Percentiles rank a stretch among this genome's conserved stretches.
Conservation (phyloP, 2,113 vertebrate species). For the Thinocorus orbignyianus region DNA sequence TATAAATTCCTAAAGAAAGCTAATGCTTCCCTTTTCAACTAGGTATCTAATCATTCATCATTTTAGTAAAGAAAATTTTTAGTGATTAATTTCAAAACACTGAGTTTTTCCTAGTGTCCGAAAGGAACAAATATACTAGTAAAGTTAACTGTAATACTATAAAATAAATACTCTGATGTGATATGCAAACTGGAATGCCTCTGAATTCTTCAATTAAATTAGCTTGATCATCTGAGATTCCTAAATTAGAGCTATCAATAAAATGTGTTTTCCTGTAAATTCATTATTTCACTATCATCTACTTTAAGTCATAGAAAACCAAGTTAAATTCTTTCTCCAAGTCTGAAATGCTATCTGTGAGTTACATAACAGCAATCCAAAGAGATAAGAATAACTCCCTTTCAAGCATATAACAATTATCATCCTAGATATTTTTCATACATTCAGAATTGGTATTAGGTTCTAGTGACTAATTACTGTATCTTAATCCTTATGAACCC, state of each 20-base stretch:
- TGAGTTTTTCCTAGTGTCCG: background rate
- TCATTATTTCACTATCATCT: background rate
- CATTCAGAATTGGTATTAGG: background rate
- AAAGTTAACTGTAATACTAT: background rate
- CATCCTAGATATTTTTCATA: background rate
- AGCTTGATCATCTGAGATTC: background rate
- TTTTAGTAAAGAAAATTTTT: background rate
- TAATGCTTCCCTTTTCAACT: background rate
- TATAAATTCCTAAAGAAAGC: background rate
- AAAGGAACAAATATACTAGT: background rate
- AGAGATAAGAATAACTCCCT: background rate
- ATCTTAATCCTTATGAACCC: background rate
- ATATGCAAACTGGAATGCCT: background rate
- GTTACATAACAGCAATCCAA: background rate
- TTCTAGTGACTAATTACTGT: background rate
- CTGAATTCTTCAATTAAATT: background rate
- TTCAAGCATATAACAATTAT: background rate
- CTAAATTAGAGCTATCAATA: background rate
- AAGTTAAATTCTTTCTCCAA: background rate
- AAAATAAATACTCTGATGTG: background rate
- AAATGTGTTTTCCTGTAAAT: background rate
- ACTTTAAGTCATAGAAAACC: background rate
- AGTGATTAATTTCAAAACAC: background rate
- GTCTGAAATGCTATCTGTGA: background rate
- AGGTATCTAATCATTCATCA: accelerated